Evolutionary conservation across 2,797 vertebrate species (phyloP).

Genomic region (Prunella strophiata): DNA sequence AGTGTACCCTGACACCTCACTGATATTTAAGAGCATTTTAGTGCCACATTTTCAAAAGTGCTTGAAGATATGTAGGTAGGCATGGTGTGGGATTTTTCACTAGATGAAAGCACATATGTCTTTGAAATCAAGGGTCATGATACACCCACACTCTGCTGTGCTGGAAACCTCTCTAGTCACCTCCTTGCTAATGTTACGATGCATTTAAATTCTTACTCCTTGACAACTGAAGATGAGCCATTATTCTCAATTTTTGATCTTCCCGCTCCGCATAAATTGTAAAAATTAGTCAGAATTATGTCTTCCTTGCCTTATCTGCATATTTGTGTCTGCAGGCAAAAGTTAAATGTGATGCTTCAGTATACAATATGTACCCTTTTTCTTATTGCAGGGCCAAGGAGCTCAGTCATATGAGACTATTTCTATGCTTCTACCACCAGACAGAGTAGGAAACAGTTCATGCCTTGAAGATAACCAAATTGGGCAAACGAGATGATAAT

Average conservation of each 20-base stretch:
- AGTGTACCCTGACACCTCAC: not conserved
- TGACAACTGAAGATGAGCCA: not conserved
- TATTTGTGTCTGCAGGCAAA: not conserved
- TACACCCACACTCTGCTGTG: accelerated
- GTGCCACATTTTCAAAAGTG: not conserved
- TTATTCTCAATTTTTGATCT: not conserved
- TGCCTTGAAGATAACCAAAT: not conserved
- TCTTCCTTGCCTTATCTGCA: not conserved
- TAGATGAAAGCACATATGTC: not conserved
- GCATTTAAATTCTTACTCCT: not conserved
- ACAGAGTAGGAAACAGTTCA: not conserved
- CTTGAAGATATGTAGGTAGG: not conserved
- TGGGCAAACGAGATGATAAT: not conserved
- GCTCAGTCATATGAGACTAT: accelerated
- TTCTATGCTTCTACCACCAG: not conserved
- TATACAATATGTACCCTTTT: accelerated
- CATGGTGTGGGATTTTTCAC: not conserved
- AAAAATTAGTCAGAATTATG: not conserved
- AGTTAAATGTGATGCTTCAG: not conserved
- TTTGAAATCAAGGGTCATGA: not conserved
- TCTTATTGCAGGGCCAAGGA: not conserved
- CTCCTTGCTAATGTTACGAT: not conserved
- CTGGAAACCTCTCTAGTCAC: not conserved
- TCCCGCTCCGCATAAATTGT: not conserved
- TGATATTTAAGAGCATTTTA: not conserved